Evolutionary conservation across 2,888 invertebrate genomes (phyloP), one percentile per base, ranked within the genome.

Genomic region (Xanthostigma xanthostigma): DNA sequence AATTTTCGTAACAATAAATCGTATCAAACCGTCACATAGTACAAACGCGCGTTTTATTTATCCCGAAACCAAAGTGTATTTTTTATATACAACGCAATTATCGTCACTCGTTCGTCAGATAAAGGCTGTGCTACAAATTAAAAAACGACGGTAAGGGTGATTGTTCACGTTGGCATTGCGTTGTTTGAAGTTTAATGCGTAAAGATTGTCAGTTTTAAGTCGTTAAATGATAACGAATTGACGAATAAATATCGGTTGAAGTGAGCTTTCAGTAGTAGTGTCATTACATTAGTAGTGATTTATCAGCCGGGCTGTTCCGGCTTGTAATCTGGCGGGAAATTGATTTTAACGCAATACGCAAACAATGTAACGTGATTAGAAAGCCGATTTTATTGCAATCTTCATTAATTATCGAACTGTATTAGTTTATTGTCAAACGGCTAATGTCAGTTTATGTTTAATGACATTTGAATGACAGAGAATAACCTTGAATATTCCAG

Each of bases 1-100:
- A 58, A 56, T 57, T 57, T 57, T 60, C 63, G 61, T 64, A 59
- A 59, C 60, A 58, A 63, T 62, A 64, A 42, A 58, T 62, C 62
- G 59, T 60, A 58, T 56, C 42, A 60, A 62, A 62, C 59, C 62
- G 61, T 61, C 60, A 61, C 58, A 64, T 62, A 66, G 65, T 66
- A 66, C 65, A 66, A 66, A 64, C 60, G 58, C 62, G 60, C 62
- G 64, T 61, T 64, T 61, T 61, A 58, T 61, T 63, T 62, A 60
- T 42, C 60, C 63, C 63, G 62, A 63, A 61, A 60, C 60, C 62
- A 61, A 62, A 60, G 59, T 61, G 61, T 53, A 43, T 58, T 59
- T 58, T 58, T 57, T 36, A 43, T 34, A 42, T 33, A 42, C 48
- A 48, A 48, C 48, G 48, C 43, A 48, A 48, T 48, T 43, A 38